Percentiles rank a stretch among this genome's conserved stretches.
Evolutionary conservation across 2,888 invertebrate genomes (phyloP).

Genomic region (Lordiphosa andalusiaca): DNA sequence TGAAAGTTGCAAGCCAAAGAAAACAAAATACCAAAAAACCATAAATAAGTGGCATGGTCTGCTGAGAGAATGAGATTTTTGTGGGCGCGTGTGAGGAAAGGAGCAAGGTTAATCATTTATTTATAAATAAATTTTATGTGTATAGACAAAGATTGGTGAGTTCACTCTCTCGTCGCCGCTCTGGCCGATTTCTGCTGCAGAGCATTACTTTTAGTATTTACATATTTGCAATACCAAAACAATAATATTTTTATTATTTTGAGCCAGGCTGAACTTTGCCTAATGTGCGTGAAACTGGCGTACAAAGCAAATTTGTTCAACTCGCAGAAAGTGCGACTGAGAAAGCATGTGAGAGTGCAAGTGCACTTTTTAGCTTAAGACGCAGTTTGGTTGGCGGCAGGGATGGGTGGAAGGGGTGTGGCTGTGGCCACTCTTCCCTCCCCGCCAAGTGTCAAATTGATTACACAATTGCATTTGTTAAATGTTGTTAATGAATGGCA

Average conservation of each 20-base stretch:
- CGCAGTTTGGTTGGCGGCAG: slow-evolving; percentile 34
- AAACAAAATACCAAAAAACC: slow-evolving; percentile 7
- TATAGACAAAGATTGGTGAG: slow-evolving; percentile 22
- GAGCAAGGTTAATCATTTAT: slow-evolving; percentile 62
- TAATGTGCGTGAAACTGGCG: slow-evolving; percentile 42
- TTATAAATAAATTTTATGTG: slow-evolving; percentile 56
- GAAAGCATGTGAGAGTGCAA: slow-evolving; percentile 3
- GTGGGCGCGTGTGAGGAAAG: slow-evolving; percentile 2
- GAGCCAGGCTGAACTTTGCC: slow-evolving; percentile 33
- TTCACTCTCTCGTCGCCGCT: not conserved
- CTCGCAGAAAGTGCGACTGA: slow-evolving; percentile 2
- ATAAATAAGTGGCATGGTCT: slow-evolving; percentile 22
- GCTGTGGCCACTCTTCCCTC: slow-evolving; percentile 28
- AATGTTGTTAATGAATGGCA: slow-evolving; percentile 65
- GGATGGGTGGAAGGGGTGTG: not conserved
- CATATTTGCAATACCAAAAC: too few species aligned
- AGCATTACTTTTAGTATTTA: slow-evolving; percentile 1
- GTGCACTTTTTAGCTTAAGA: slow-evolving; percentile 39
- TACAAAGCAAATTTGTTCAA: slow-evolving; percentile 20
- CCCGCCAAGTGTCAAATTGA: slow-evolving; percentile 64
- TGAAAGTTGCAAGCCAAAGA: slow-evolving; percentile 16
- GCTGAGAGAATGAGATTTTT: slow-evolving; percentile 5
- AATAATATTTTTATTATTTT: slow-evolving; percentile 24
- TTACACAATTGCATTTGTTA: slow-evolving; percentile 55
- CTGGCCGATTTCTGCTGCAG: not conserved